Evolutionary conservation across 2,888 invertebrate species (phyloP), one percentile per base, ranked within the genome.

Genomic region (Nesidiocoris tenuis): DNA sequence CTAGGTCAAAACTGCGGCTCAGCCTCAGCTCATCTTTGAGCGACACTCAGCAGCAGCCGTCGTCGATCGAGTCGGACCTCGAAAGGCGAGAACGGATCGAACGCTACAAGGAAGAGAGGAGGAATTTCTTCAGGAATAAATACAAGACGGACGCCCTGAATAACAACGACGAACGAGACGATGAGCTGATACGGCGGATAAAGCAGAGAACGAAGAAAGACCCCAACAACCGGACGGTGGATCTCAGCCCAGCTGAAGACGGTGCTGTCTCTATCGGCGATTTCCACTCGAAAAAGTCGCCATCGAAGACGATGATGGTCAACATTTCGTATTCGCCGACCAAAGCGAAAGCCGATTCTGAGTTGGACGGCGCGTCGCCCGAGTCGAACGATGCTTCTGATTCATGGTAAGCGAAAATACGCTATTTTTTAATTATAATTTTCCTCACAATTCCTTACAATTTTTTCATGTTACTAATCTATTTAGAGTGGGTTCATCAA

Each of bases 71-170:
- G 57, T 79, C 80, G 12, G 81, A 80, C 23, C 74, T 77, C 5
- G 79, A 80, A 19, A 65, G 81, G 16, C 74, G 81, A 64, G 81
- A 81, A 70, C 78, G 81, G 21, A 81, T 81, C 55, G 81, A 81
- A 24, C 80, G 80, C 82, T 95, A 95, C 83, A 95, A 95, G 84
- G 94, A 95, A 82, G 95, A 95, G 82, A 85, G 95, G n/a, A 86
- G 95, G 68, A 91, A 90, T 80, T 92, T 93, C 81, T 84, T 95
- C 16, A 88, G 94, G 63, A 94, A 95, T 82, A 94, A 94, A 83
- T 94, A 94, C 82, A 90, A 92, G 78, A 90, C 92, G 5, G 83
- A 84, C 76, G 82, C 82, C 78, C 82, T 83, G 77, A 81, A 82
- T 61, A 83, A 83, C 71, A 81, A 82, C 75, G 83, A 82, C 0